Base-by-base conservation (phyloP, 37 sponge, comb jelly and placozoan species). In the Beroe forskalii region DNA sequence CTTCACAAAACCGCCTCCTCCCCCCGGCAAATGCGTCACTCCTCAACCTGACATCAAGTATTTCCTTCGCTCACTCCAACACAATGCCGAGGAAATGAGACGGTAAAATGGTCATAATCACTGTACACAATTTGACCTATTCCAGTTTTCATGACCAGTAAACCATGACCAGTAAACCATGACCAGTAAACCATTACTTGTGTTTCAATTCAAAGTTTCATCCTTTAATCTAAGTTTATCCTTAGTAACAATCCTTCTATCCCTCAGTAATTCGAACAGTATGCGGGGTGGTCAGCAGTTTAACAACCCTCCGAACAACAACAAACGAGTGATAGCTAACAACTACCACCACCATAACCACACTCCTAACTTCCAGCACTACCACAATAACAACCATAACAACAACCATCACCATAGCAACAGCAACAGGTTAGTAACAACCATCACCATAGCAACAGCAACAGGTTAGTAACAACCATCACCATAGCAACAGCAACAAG, bases 361-460 rank as follows among this genome's bases (percentile, higher is more conserved):
- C 72, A 69, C 28, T 32, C 32, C 27, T 37, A 69, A 69, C 72
- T 69, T 36, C 72, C 72, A 69, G 33, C 72, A 69, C 38, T 32
- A 69, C 38, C 27, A 69, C 38, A 36, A 69, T 37, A 14, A 8
- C 72, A 28, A 69, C 72, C 35, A 69, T 36, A 69, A 17, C 39
- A 69, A 69, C 72, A 69, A 69, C 72, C 25, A 64, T 64, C 55
- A 48, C 55, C 55, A 48, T 48, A 48, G 55, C 55, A 48, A n/a
- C n/a, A n/a, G n/a, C n/a, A 63, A 69, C 72, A 69, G 72, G 72
- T 69, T 48, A 48, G 55, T 48, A 17, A 12, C 12, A 48, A 17
- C 55, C 25, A 64, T 64, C 55, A 48, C 55, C 55, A 48, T 48
- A 48, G 55, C 55, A 48, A n/a, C n/a, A n/a, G n/a, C n/a, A 63